Base-by-base conservation (phyloP, 1,140 invertebrate genomes). In the Zaprionus gabonicus region DNA sequence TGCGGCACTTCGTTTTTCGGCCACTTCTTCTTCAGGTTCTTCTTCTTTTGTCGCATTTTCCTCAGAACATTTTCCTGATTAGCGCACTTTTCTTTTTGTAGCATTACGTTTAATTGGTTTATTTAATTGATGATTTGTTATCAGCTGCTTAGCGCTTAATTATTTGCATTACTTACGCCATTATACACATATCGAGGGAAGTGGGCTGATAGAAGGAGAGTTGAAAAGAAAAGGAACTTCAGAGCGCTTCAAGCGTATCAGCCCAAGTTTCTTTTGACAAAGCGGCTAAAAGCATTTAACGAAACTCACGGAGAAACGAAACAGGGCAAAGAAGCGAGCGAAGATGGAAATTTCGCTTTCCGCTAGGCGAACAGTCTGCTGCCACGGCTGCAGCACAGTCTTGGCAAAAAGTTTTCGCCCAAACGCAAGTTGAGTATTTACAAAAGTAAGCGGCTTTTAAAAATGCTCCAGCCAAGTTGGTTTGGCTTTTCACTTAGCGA, bases 91-190 rank as follows among this genome's bases (percentile, higher is more conserved):
- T 63, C 49, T 60, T 59, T 53, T 44, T 53, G 34, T 68, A 53
- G 63, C 71, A 88, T 90, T 88, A 74, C 56, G 76, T 77, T 88
- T 88, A 82, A 88, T 83, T 88, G 84, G 59, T 65, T 67, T 60
- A 71, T 71, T 88, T 88, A 88, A 88, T 82, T 90, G 81, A 70
- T 81, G 67, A 90, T 90, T 88, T 90, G 85, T 88, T 88, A 88
- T 88, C 85, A 87, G 70, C 78, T 84, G 81, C 71, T 90, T 90
- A 77, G 78, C 59, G 79, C 84, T 84, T 88, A 90, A 88, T 88
- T 88, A 86, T 77, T 73, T 78, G 56, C 68, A 79, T 76, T 70
- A 59, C 76, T 81, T 71, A 57, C 69, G 55, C 46, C 51, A 56
- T 73, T 49, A 75, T 57, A 56, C 20, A 51, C 20, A 51, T 12